Percentiles rank a stretch among this genome's conserved stretches.
Conservation (phyloP, 2,113 vertebrate genomes). For the Eupsittula cactorum region DNA sequence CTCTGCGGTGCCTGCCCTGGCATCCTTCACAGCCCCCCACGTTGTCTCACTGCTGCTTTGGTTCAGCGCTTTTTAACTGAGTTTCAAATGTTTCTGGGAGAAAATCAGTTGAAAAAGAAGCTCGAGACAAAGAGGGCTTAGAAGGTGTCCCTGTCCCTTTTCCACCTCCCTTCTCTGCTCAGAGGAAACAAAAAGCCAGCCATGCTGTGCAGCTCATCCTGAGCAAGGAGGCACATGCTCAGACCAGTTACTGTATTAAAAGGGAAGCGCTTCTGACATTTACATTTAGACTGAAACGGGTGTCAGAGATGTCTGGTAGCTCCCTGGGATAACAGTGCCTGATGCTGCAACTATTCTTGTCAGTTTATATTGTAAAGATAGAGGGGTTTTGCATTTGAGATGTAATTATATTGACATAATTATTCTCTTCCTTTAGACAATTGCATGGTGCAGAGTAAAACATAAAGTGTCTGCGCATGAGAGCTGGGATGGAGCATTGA, state of each 20-base stretch:
- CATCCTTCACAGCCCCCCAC: neutral
- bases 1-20: neutral
- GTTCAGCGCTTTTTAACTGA: neutral
- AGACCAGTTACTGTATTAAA: neutral
- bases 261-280: slow-evolving; percentile 8
- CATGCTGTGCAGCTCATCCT: neutral
- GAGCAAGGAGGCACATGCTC: neutral
- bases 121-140: neutral
- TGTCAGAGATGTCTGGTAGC: slow-evolving; percentile 15
- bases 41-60: neutral
- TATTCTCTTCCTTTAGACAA: slow-evolving; percentile 14
- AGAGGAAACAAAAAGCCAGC: neutral
- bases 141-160: neutral
- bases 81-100: neutral
- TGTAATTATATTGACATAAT: slow-evolving; percentile 51
- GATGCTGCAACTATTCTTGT: neutral
- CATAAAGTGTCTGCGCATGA: rapidly evolving
- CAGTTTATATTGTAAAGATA: neutral
- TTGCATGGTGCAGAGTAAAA: neutral
- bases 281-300: slow-evolving; percentile 46
- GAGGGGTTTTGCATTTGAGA: neutral
- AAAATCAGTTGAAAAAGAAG: neutral
- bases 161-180: neutral
- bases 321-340: neutral
- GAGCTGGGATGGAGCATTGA: neutral